These are phyloP conservation scores for Antheraea yamamai DNA, from an alignment of 2,888 invertebrate genomes.

Conservation along the genomic window DNA sequence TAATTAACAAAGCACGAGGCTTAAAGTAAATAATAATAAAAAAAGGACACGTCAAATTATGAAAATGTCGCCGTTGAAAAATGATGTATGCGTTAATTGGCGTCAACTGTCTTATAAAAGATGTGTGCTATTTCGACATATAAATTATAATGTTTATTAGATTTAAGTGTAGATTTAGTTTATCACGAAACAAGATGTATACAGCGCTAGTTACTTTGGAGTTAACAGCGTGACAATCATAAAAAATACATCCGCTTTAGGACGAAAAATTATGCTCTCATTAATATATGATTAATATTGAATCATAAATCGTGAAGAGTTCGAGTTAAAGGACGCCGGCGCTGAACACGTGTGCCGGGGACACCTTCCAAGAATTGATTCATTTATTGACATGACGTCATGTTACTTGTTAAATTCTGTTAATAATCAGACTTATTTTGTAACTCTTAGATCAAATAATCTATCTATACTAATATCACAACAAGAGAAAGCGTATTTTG, in stretches of 20 bases:
- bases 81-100: too few relatives aligned
- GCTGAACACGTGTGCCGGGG: constrained; percentile 45
- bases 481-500: too few relatives aligned
- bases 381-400: constrained; percentile 21
- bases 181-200: not conserved
- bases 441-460: not conserved
- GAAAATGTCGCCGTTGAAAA: not conserved
- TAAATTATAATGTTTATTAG: not conserved
- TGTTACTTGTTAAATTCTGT: not conserved
- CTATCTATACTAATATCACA: too few relatives aligned
- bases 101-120: not conserved
- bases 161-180: not conserved
- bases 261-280: constrained; percentile 38
- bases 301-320: constrained; percentile 62
- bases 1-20: too few relatives aligned
- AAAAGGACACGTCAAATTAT: not conserved
- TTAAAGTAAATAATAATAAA: not conserved
- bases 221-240: not conserved
- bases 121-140: not conserved
- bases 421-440: not conserved
- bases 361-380: constrained; percentile 62
- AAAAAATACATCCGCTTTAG: constrained; percentile 31
- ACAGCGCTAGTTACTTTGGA: not conserved
- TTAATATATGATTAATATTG: constrained; percentile 65
- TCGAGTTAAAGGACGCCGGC: constrained; percentile 53